Percentiles rank a stretch among this genome's conserved stretches.
Evolutionary conservation across 2,113 vertebrate species (phyloP).

Genomic region (Sander vitreus): DNA sequence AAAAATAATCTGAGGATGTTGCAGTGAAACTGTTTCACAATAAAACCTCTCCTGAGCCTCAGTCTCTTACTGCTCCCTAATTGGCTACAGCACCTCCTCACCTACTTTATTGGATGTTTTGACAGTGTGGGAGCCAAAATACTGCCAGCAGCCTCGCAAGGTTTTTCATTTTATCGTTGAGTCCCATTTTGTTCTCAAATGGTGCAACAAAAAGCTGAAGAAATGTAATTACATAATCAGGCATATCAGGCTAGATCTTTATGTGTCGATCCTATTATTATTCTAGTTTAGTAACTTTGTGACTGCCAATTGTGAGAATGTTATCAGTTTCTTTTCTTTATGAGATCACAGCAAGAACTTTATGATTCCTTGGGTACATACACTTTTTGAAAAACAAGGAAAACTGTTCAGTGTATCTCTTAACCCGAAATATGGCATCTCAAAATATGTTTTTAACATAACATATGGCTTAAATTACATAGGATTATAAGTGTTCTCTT

Average conservation of each 20-base stretch:
- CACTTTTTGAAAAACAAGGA: neutral
- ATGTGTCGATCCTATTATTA: neutral
- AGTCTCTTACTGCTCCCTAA: constrained; percentile 70
- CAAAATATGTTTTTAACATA: neutral
- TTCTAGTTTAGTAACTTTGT: neutral
- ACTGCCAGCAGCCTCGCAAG: constrained; percentile 27
- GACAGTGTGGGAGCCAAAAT: constrained; percentile 63
- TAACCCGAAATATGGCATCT: neutral
- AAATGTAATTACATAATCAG: constrained; percentile 18
- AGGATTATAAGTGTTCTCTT: neutral
- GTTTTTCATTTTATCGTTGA: constrained; percentile 26
- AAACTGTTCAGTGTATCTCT: neutral
- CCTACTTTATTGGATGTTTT: constrained; percentile 73
- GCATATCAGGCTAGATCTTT: neutral
- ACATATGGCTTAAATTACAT: neutral
- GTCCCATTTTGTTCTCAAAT: constrained; percentile 35
- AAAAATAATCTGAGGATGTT: constrained; percentile 75
- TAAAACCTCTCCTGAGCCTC: constrained; percentile 62
- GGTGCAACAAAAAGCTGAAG: neutral
- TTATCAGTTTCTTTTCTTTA: neutral
- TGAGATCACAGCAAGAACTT: neutral
- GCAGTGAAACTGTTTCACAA: constrained; percentile 62
- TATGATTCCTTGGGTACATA: neutral
- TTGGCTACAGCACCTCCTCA: constrained; percentile 76
- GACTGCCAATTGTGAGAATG: neutral